Conservation (phyloP, 1,140 invertebrate species). For the Ladona fulva region DNA sequence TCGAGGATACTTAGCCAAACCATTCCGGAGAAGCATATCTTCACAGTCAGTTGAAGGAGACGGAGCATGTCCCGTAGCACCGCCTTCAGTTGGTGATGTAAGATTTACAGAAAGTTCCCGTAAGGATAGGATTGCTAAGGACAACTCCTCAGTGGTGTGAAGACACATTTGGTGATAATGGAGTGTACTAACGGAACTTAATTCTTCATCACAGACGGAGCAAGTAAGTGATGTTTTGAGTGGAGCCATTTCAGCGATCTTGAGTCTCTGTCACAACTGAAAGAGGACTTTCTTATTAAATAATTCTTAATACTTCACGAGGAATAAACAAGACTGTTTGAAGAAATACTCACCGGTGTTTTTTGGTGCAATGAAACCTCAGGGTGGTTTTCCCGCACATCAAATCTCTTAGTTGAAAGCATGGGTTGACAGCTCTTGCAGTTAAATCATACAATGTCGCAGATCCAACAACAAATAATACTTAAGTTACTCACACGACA, state of each 20-base stretch:
- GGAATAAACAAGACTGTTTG: no score
- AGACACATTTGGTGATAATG: slow-evolving; percentile 22
- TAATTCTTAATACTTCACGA: no score
- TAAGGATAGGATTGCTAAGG: slow-evolving; percentile 17
- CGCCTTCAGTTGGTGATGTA: neutral
- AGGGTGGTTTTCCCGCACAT: no score
- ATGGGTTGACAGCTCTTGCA: no score
- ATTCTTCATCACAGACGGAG: slow-evolving; percentile 15
- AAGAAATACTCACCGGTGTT: no score
- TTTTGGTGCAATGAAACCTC: no score
- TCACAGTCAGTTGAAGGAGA: neutral
- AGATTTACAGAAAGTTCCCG: slow-evolving; percentile 13
- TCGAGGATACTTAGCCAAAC: slow-evolving; percentile 16
- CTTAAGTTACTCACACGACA: no score
- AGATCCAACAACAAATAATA: no score
- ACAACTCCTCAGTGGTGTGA: slow-evolving; percentile 22
- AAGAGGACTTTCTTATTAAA: no score
- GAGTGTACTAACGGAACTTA: slow-evolving; percentile 10
- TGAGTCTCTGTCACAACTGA: no score
- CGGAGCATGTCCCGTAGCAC: neutral
- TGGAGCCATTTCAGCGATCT: neutral
- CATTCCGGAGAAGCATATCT: slow-evolving; percentile 6
- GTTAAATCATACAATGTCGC: no score
- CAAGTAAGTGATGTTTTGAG: slow-evolving; percentile 12
- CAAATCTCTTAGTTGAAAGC: no score